Percentiles rank a stretch among this genome's conserved stretches.
These are phyloP conservation scores for Campylomormyrus numenius DNA, from an alignment of 2,113 vertebrate species.

Conservation along the genomic window DNA sequence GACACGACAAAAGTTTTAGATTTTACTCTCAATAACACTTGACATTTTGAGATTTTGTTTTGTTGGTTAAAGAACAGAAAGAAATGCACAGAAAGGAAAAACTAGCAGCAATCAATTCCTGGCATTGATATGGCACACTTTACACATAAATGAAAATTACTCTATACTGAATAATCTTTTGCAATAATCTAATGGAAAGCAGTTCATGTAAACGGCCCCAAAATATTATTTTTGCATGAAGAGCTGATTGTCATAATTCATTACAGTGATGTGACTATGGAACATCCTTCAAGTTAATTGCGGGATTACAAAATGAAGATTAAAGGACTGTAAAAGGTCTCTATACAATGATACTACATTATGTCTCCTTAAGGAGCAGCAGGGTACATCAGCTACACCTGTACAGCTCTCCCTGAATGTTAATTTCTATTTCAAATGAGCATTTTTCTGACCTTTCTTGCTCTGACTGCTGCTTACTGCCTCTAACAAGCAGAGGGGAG, in stretches of 20 bases:
- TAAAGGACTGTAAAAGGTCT: slow-evolving; percentile 47
- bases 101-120: not conserved
- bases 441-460: slow-evolving; percentile 43
- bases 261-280: slow-evolving; percentile 44
- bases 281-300: slow-evolving; percentile 51
- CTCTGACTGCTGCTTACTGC: not conserved
- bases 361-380: slow-evolving; percentile 31
- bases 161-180: not conserved
- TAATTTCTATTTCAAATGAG: slow-evolving; percentile 35
- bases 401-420: not conserved
- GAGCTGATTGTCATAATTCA: slow-evolving; percentile 49
- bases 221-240: slow-evolving; percentile 20
- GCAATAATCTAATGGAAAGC: slow-evolving; percentile 5
- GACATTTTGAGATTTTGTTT: not conserved
- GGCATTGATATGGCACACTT: not conserved
- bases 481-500: not conserved
- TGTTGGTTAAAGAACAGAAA: not conserved
- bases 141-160: not conserved
- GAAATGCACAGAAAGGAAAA: not conserved
- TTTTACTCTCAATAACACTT: not conserved
- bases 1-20: not conserved
- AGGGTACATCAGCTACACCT: slow-evolving; percentile 22
- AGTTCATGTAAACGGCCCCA: slow-evolving; percentile 22
- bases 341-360: slow-evolving; percentile 48
- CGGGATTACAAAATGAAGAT: slow-evolving; percentile 48